Base-by-base conservation (phyloP, 2,113 vertebrate species). In the Micronycteris hirsuta region DNA sequence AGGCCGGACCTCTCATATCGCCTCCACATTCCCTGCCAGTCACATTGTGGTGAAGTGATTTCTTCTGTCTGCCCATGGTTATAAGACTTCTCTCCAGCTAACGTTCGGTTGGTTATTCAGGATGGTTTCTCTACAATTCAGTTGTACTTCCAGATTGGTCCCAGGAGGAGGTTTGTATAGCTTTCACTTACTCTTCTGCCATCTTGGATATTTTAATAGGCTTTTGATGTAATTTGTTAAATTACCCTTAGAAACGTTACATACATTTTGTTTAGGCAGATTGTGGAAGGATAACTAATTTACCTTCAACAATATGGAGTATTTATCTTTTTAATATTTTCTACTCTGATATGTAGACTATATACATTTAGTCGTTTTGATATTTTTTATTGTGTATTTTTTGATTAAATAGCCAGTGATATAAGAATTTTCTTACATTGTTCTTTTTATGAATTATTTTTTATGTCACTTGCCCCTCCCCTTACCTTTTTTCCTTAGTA, bases 381-480 rank as follows among this genome's bases (percentile, higher is more conserved):
- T 94, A 8, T 97, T 95, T 86, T 95, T 86, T 91, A 68, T 74
- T 96, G 17, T 80, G 17, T 56, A 47, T 92, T 82, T 88, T 9
- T 95, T 92, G 20, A 74, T 76, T 73, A 77, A 77, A 78, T 85
- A 76, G 71, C 56, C 58, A 95, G 43, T 3, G 10, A 80, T 87
- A 4, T 58, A 82, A 91, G 58, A 77, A 54, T 77, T 86, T 91
- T 82, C 41, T 91, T 81, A 81, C 5, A 22, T 86, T 36, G 12
- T 49, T 91, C 73, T 52, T 93, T 90, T 93, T 86, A n/a, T 94
- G 63, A 94, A 38, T 92, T 95, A 71, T 70, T 71, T 92, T 92
- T 95, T 4, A 28, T 91, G 43, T 88, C 43, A 78, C 74, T 45
- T 92, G 31, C 17, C 65, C 33, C 22, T 20, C 73, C 14, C 8